These are phyloP conservation scores for Ephestia elutella DNA, from an alignment of 1,140 invertebrate species.

Conservation along the genomic window DNA sequence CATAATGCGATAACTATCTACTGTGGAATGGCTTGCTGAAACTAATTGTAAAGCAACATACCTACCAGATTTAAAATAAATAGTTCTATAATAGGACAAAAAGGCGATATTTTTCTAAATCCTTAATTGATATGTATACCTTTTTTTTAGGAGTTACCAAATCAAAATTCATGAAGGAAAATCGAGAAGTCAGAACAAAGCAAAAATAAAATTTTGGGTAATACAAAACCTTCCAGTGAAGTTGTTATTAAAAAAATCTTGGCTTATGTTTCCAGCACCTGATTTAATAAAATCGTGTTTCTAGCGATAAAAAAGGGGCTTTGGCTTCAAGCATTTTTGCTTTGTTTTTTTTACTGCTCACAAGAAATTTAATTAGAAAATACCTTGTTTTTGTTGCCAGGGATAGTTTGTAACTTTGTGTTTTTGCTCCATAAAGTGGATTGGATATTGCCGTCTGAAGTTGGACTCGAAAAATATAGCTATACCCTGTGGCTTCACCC, in stretches of 20 bases:
- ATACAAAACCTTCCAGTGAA: neutral
- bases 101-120: no score
- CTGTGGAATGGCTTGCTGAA: no score
- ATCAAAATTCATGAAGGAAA: no score
- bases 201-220: neutral
- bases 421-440: neutral
- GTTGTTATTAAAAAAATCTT: slow-evolving; percentile 6
- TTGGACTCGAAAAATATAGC: neutral
- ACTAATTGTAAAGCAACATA: no score
- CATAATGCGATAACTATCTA: no score
- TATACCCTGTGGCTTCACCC: no score
- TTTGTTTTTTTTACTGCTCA: neutral
- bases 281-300: slow-evolving; percentile 2
- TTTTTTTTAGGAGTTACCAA: no score
- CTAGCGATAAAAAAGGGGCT: neutral
- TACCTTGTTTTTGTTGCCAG: neutral
- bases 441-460: neutral
- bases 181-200: no score
- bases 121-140: no score
- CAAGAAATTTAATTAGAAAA: slow-evolving; percentile 1
- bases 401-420: neutral
- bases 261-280: neutral
- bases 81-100: no score
- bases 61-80: no score
- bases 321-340: neutral